Evolutionary conservation across 2,888 invertebrate genomes (phyloP).

Genomic region (Didymodactylos carnosus): DNA sequence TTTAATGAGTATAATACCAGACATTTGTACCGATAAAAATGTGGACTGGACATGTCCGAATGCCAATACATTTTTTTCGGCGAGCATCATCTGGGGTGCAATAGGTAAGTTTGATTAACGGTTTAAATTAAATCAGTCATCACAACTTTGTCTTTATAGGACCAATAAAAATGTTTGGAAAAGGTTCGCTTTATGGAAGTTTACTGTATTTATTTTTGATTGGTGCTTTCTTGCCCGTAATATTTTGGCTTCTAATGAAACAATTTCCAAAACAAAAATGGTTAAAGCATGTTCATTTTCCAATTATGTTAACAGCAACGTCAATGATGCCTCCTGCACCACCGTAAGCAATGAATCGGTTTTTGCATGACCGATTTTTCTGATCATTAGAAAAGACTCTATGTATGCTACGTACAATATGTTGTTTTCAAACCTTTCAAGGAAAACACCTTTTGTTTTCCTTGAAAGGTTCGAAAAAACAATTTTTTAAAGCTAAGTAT

Average conservation of each 20-base stretch:
- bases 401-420: no score
- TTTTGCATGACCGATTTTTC: no score
- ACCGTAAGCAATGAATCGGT: no score
- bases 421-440: no score
- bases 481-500: no score
- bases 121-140: background rate
- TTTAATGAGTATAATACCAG: background rate
- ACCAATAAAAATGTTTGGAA: background rate
- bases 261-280: background rate
- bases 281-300: background rate
- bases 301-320: background rate
- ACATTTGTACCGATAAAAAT: background rate
- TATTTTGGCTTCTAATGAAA: background rate
- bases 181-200: background rate
- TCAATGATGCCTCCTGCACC: background rate
- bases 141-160: background rate
- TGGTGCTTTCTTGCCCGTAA: background rate
- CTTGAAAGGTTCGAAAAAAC: no score
- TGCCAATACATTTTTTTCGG: background rate
- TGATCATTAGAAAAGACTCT: no score
- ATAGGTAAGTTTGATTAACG: background rate
- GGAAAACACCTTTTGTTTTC: no score
- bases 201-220: background rate
- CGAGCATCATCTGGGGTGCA: background rate
- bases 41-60: background rate